Percentiles rank a stretch among this genome's conserved stretches.
phyloP scores from a whole-genome alignment of 2,888 invertebrate species.

The Zeuzera pyrina region DNA sequence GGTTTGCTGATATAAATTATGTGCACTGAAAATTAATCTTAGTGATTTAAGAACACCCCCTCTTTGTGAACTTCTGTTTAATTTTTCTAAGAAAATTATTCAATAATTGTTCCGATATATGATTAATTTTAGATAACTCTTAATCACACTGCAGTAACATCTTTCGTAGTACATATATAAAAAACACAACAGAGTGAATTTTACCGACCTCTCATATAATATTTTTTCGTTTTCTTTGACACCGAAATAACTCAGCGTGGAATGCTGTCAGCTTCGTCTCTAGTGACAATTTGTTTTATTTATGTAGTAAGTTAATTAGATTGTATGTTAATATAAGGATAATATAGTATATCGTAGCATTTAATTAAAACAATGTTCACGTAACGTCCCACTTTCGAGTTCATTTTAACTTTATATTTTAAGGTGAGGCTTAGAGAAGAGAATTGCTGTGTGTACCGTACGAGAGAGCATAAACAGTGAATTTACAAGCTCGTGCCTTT shows the following conservation, averaged over 20 bases:
- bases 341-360: background rate
- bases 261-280: conserved; percentile 20
- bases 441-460: conserved; percentile 21
- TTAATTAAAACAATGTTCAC: background rate
- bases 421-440: conserved; percentile 1
- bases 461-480: conserved; percentile 36
- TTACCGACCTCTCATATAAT: conserved; percentile 21
- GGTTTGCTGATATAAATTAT: conserved; percentile 67
- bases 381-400: background rate
- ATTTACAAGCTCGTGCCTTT: conserved; percentile 42
- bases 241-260: conserved; percentile 20
- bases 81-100: too few species aligned
- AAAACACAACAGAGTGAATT: background rate
- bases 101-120: too few species aligned
- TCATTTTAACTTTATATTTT: background rate
- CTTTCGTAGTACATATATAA: background rate
- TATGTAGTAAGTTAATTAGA: background rate
- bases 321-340: background rate
- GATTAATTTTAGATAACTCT: too few species aligned
- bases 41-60: conserved; percentile 57
- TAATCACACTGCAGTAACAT: too few species aligned
- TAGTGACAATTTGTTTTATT: conserved; percentile 23
- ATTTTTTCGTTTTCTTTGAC: conserved; percentile 20
- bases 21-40: conserved; percentile 65
- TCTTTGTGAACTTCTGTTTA: conserved; percentile 35